Evolutionary conservation across 2,797 vertebrate species (phyloP), one percentile per base, ranked within the genome.

Genomic region (Sebastes vulpes): DNA sequence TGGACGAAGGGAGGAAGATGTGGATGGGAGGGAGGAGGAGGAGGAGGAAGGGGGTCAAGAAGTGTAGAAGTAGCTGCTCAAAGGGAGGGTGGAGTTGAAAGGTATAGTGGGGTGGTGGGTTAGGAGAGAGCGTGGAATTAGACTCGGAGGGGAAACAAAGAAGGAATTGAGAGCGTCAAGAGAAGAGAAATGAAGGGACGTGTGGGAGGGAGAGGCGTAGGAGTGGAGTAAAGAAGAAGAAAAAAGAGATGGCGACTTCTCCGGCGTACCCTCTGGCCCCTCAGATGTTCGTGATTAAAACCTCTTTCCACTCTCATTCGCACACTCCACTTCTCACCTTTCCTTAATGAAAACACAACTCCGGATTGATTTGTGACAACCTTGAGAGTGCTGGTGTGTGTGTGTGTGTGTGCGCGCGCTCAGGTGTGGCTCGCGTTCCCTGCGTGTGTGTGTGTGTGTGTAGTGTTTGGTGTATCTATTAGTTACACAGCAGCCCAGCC

Each of bases 201-300:
- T 52, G 85, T 87, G 77, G 83, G 90, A 77, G 81, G 72, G 26
- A 70, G 58, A 74, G 57, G 64, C 0, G 65, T 88, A 75, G 77
- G 77, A 89, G 80, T 78, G 57, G 26, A 82, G 69, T 26, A 14
- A 29, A 56, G 65, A 74, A 42, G 9, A 48, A 54, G 12, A 58
- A 74, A 65, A 72, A 67, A 65, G 42, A 54, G 48, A 67, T 12
- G 72, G 26, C 31, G 75, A 79, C 64, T 74, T 76, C 53, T 72
- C n/a, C 32, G 5, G 57, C 20, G 32, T 10, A 81, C 23, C 83
- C 66, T 67, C 26, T 67, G 72, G 77, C 76, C 85, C 61, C 76
- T 87, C 48, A 73, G 73, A 89, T 83, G 76, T 68, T 82, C 70
- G 65, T 86, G 85, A 89, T 93, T 90, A 89, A 90, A 91, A 86